Conservation (phyloP, 2,113 vertebrate species). For the Malaclemys terrapin region DNA sequence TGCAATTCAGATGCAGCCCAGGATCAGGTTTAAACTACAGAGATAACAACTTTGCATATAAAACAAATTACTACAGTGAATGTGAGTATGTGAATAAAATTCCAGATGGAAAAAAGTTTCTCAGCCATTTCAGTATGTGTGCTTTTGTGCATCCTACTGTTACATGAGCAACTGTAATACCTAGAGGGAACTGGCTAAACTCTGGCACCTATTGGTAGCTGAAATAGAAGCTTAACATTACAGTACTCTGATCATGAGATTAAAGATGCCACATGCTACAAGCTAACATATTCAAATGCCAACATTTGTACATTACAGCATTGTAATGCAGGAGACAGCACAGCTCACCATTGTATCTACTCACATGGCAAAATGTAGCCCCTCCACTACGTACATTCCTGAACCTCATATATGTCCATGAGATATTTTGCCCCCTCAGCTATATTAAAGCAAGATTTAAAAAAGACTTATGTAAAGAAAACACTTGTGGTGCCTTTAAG, state of each 20-base stretch:
- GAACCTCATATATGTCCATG: background rate
- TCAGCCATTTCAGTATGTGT: conserved; percentile 4
- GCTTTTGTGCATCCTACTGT: conserved; percentile 18
- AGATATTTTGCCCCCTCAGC: background rate
- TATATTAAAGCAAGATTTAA: background rate
- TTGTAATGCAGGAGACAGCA: conserved; percentile 6
- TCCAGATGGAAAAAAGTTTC: conserved; percentile 32
- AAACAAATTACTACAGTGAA: conserved; percentile 47
- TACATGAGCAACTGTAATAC: background rate
- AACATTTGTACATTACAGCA: background rate
- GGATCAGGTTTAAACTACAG: background rate
- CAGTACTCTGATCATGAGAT: background rate
- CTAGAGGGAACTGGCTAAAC: conserved; percentile 37
- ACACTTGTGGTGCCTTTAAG: background rate
- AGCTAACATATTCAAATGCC: background rate
- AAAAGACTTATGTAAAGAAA: background rate
- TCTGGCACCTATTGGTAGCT: conserved; percentile 36
- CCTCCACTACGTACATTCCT: background rate
- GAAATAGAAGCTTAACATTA: conserved; percentile 23
- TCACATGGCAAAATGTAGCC: conserved; percentile 35
- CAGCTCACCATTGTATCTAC: background rate
- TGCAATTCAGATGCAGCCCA: background rate
- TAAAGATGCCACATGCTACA: conserved; percentile 30
- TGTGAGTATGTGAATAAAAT: conserved; percentile 29
- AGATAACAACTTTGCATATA: conserved; percentile 21